Conservation (phyloP, 2,888 invertebrate genomes). For the Nomada flava region DNA sequence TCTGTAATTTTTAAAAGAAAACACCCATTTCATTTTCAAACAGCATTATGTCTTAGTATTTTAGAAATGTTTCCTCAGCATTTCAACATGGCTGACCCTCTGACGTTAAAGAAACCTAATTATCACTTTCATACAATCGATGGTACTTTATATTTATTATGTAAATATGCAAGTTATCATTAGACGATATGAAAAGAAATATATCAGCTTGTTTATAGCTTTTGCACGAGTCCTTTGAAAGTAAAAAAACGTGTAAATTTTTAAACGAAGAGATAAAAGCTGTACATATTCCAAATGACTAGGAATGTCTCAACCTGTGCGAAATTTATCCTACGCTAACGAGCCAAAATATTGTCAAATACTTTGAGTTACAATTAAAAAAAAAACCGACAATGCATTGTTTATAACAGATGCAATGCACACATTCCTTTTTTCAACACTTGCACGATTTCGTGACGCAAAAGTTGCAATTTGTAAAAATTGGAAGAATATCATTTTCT, state of each 20-base stretch:
- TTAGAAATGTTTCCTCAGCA: background rate
- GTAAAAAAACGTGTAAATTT: constrained; percentile 5
- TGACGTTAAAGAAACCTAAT: too few species aligned
- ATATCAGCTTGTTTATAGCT: too few species aligned
- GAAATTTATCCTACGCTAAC: constrained; percentile 31
- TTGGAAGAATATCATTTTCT: background rate
- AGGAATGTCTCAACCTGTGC: constrained; percentile 25
- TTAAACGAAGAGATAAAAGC: background rate
- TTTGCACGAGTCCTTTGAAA: constrained; percentile 22
- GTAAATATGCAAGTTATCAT: background rate
- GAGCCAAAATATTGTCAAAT: constrained; percentile 48
- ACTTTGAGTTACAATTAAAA: constrained; percentile 24
- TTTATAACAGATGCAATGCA: constrained; percentile 15
- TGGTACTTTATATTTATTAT: too few species aligned
- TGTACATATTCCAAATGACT: background rate
- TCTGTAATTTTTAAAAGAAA: background rate
- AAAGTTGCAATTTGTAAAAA: background rate
- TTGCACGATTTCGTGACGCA: constrained; percentile 7
- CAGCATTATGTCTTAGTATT: background rate
- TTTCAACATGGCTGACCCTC: too few species aligned
- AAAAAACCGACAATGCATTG: constrained; percentile 1
- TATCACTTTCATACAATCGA: too few species aligned
- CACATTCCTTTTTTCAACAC: constrained; percentile 14
- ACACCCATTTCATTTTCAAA: background rate
- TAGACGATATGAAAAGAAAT: too few species aligned